Evolutionary conservation across 1,140 invertebrate species (phyloP), one percentile per base, ranked within the genome.

Genomic region (Zaprionus africanus): DNA sequence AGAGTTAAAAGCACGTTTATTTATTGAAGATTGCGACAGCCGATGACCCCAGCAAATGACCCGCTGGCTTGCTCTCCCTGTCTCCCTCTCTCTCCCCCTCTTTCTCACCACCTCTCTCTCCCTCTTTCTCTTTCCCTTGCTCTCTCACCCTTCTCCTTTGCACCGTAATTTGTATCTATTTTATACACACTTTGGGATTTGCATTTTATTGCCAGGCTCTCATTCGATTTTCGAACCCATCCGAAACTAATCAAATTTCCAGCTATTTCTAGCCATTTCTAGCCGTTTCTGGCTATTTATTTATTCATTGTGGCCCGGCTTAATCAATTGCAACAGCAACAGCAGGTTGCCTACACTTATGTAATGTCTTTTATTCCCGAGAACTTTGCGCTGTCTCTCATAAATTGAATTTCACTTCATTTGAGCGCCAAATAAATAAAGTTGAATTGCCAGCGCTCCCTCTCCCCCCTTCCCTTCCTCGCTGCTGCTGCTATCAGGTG

Each of bases 211-310:
- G 66, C 73, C 64, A 4, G 15, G 57, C 31, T 66, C 31, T 66
- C 69, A 72, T 72, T 72, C 54, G 69, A 65, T 53, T 66, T 31
- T 78, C 60, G 54, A 54, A 54, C 46, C 57, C 62, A 54, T 54
- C 41, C 31, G 61, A 74, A 75, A 66, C 79, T 86, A 86, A 85
- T 85, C 76, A 82, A 86, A 82, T 79, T 82, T 79, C 64, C 67
- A 67, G 53, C 76, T 54, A 74, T 82, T 84, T 79, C 63, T 69
- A 66, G 53, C 76, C 51, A 75, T 82, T 84, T 79, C 64, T 70
- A 67, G 53, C n/a, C n/a, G 11, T 46, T 46, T 46, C 41, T 46
- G 41, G n/a, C 76, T 81, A 85, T 70, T 85, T 87, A 85, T 82
- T 85, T 73, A 82, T 72, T 79, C 41, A 59, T 68, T 63, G 56